Conservation (phyloP, 2,113 vertebrate species). For the Dipodomys stephensi region DNA sequence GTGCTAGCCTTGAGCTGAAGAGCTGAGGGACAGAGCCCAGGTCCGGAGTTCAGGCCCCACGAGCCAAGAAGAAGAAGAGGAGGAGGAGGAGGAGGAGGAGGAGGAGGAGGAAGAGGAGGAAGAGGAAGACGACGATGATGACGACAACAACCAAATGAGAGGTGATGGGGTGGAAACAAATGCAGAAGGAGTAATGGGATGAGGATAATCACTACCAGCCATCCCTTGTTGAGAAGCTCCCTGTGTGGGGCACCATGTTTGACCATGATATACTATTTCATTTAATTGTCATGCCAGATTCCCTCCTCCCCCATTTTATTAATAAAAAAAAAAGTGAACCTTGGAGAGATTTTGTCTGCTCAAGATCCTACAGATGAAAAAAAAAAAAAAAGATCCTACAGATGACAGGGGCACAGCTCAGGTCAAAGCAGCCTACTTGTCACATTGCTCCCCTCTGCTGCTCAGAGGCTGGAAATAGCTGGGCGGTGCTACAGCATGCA, state of each 20-base stretch:
- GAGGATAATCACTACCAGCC: not conserved
- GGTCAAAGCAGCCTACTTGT: not conserved
- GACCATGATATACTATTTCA: not conserved
- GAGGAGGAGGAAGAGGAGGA: too few species aligned
- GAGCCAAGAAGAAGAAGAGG: too few species aligned
- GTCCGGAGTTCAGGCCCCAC: too few species aligned
- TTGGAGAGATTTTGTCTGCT: not conserved
- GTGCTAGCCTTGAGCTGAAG: too few species aligned
- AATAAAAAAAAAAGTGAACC: not conserved
- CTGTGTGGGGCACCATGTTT: not conserved
- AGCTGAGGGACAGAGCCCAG: too few species aligned
- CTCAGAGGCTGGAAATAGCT: slow-evolving; percentile 42
- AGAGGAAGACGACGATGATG: too few species aligned
- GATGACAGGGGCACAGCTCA: not conserved
- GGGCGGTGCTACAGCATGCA: not conserved
- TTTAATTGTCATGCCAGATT: not conserved
- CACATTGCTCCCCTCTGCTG: not conserved
- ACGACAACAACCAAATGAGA: not conserved
- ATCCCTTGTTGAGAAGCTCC: not conserved
- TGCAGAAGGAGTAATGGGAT: not conserved
- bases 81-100: too few species aligned
- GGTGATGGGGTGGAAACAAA: not conserved
- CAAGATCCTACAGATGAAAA: not conserved
- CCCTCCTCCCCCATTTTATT: not conserved
- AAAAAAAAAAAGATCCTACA: slow-evolving; percentile 2